Evolutionary conservation across 2,113 vertebrate species (phyloP), one percentile per base, ranked within the genome.

Genomic region (Campylorhamphus procurvoides): DNA sequence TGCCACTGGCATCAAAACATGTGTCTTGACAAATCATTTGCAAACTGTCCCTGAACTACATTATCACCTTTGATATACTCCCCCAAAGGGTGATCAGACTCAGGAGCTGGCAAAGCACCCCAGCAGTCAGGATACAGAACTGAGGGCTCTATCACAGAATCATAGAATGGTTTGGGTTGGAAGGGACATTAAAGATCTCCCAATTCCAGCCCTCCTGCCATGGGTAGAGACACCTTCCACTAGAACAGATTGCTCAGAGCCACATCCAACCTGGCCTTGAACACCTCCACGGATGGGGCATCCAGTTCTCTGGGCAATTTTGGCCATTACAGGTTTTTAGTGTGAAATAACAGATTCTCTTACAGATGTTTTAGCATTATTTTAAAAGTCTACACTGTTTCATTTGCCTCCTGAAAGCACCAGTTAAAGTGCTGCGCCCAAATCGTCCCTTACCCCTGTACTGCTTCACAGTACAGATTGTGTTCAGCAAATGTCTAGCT

Each of bases 141-240:
- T 0, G 0, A 71, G 35, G 44, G 35, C n/a, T 83, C 17, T 46
- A 5, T 28, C 1, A 1, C 0, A 47, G 24, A 60, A 53, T 15
- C 18, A 44, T 4, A 29, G 25, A 75, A 59, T 6, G 28, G 14
- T 6, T 39, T 75, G 53, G 2, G 2, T 12, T 68, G 14, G 18
- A 18, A 53, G 52, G 18, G 28, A 53, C 24, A 47, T 25, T 10
- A 10, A 67, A 47, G 29, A 22, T 18, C 19, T 47, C 4, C 12
- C 39, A 22, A 19, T 18, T 40, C 39, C 47, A 37, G 22, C 2
- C 1, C 17, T 9, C 5, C 23, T 50, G 49, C 35, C 37, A 39
- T 9, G 33, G 44, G 18, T 0, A 59, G 23, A 23, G 52, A 59
- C 37, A 46, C 12, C 7, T 53, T 53, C 33, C 69, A 29, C 55